A percentile compares a stretch with the other conserved stretches of the same genome.
These are phyloP conservation scores for Elanus axillaris DNA, from an alignment of 2,113 vertebrate genomes.

Conservation along the genomic window DNA sequence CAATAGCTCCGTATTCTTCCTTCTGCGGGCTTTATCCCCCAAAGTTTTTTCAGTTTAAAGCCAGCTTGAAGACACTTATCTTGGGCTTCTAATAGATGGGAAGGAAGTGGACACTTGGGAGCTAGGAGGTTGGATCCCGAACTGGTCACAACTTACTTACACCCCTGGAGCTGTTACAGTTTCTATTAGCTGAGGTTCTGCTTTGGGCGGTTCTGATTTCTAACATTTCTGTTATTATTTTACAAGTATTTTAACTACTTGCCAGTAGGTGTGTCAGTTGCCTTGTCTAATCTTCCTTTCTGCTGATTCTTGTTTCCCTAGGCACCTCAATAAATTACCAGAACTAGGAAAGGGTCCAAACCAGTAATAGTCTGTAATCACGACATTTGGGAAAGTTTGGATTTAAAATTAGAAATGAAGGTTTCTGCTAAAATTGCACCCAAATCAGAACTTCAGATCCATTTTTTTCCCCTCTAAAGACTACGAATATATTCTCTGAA, in stretches of 20 bases:
- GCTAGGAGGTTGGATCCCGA: not conserved
- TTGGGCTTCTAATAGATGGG: not conserved
- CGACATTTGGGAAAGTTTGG: not conserved
- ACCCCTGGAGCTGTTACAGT: not conserved
- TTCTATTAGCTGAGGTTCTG: not conserved
- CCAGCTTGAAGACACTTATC: not conserved
- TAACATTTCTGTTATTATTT: not conserved
- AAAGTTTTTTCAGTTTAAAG: not conserved
- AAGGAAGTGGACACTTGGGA: not conserved
- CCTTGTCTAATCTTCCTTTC: not conserved
- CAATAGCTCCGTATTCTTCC: not conserved
- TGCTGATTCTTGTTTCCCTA: not conserved
- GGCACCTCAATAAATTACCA: not conserved
- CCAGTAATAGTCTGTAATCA: not conserved
- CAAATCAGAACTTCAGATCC: not conserved
- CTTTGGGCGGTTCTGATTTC: not conserved
- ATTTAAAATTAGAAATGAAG: not conserved
- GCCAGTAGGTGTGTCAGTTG: not conserved
- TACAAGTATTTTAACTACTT: not conserved
- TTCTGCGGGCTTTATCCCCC: not conserved
- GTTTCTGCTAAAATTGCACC: not conserved
- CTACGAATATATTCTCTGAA: not conserved
- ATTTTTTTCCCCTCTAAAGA: not conserved
- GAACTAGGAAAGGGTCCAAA: not conserved
- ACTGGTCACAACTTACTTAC: not conserved